phyloP scores from a whole-genome alignment of 2,113 vertebrate genomes.

The Turnix velox region DNA sequence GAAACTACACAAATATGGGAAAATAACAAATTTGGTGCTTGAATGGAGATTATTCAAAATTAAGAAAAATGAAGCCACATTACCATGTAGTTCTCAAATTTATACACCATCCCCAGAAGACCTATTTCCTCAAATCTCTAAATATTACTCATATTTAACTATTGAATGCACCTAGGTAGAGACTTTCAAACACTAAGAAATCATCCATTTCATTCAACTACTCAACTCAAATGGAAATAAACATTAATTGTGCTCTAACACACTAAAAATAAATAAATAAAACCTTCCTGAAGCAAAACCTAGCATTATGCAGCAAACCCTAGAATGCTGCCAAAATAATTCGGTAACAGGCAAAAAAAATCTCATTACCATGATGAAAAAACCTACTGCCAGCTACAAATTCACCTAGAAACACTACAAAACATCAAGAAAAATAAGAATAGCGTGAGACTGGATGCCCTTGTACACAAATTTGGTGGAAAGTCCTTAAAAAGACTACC shows the following conservation, averaged over 20 bases:
- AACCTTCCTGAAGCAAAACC: not conserved
- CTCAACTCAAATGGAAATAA: not conserved
- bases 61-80: slow-evolving; percentile 7
- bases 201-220: not conserved
- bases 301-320: not conserved
- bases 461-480: not conserved
- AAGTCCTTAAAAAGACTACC: not conserved
- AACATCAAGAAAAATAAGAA: not conserved
- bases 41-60: not conserved
- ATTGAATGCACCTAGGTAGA: not conserved
- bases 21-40: not conserved
- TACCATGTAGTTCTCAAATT: not conserved
- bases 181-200: not conserved
- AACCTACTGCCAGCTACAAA: not conserved
- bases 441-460: not conserved
- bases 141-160: not conserved
- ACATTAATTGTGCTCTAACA: not conserved
- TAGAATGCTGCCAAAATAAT: not conserved
- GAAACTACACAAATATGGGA: not conserved
- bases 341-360: not conserved
- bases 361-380: not conserved
- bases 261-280: not conserved
- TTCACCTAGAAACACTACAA: not conserved
- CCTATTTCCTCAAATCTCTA: not conserved
- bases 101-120: not conserved